Evolutionary conservation across 2,888 invertebrate genomes (phyloP).

Genomic region (Epistrophe eligans): DNA sequence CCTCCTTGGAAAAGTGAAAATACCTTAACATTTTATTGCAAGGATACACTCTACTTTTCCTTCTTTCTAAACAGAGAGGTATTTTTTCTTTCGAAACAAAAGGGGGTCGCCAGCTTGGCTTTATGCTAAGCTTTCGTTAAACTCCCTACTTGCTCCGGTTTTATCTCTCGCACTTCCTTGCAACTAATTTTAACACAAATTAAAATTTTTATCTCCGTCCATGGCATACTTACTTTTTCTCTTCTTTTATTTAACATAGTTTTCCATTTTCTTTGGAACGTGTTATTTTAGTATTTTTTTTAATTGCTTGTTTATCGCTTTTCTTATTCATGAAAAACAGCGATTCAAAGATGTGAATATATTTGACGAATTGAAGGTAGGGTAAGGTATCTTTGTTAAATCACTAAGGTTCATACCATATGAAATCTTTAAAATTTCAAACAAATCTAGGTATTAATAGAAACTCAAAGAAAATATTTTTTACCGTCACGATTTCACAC

Average conservation of each 20-base stretch:
- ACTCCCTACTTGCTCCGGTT: conserved; percentile 28
- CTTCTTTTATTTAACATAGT: conserved; percentile 61
- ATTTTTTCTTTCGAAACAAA: not conserved
- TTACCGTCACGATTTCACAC: no score
- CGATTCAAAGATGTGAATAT: conserved; percentile 7
- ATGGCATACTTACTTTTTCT: conserved; percentile 65
- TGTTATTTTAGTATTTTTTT: conserved; percentile 29
- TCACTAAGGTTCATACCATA: no score
- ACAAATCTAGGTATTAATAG: no score
- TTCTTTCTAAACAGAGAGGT: no score
- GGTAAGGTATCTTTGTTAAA: no score
- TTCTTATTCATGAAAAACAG: conserved; percentile 35
- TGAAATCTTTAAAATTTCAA: no score
- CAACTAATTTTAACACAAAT: conserved; percentile 74
- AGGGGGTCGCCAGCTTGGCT: not conserved
- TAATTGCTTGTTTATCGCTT: conserved; percentile 60
- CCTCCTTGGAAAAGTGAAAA: conserved; percentile 29
- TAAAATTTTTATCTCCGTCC: conserved; percentile 67
- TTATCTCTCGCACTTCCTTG: conserved; percentile 36
- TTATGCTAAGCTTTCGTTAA: not conserved
- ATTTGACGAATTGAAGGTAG: no score
- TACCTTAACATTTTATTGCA: conserved; percentile 28
- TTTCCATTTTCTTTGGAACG: conserved; percentile 42
- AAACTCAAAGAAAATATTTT: no score
- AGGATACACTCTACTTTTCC: not conserved